Base-by-base conservation (phyloP, 2,888 invertebrate genomes). In the Cremastinae sp. region DNA sequence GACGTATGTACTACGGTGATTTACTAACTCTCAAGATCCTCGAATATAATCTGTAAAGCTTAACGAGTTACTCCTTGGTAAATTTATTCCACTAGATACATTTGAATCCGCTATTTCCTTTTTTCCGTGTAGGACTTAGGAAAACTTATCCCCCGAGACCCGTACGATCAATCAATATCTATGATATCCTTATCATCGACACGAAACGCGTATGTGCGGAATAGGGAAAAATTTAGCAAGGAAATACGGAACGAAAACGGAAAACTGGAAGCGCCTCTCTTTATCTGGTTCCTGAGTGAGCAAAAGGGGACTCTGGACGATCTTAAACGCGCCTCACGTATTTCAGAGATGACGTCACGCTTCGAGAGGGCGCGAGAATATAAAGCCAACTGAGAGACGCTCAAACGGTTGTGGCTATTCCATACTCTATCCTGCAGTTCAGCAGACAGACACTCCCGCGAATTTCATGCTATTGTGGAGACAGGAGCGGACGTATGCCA, bases 291-390 rank as follows among this genome's bases (percentile, higher is more conserved):
- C 70, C 58, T 20, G 68, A 68, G 68, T 35, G 64, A 41, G 68
- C 74, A 56, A 68, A 62, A 45, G 58, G 58, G 41, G 75, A 18
- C 41, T 4, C 28, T 28, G 28, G 37, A 41, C 16, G 62, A 76
- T 77, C 58, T 22, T 56, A 65, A 59, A 89, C 80, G 75, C 88
- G 74, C 70, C 86, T 86, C 89, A 89, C 89, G 89, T 89, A 89
- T 87, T 87, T 81, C 86, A 78, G 86, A 88, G 89, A 89, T 87
- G 89, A 88, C 86, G 87, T 89, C 89, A 89, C 89, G 89, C 88
- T 84, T 88, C 86, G 87, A 86, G 83, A 85, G 84, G 84, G 82
- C 84, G 55, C 66, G 45, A 81, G 88, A 87, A 89, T 88, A 88
- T 88, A 87, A 89, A 88, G 86, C 85, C 78, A 74, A 78, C 70